These are phyloP conservation scores for Megaustenia siamemsis DNA, from an alignment of 2,888 invertebrate species.

Conservation along the genomic window DNA sequence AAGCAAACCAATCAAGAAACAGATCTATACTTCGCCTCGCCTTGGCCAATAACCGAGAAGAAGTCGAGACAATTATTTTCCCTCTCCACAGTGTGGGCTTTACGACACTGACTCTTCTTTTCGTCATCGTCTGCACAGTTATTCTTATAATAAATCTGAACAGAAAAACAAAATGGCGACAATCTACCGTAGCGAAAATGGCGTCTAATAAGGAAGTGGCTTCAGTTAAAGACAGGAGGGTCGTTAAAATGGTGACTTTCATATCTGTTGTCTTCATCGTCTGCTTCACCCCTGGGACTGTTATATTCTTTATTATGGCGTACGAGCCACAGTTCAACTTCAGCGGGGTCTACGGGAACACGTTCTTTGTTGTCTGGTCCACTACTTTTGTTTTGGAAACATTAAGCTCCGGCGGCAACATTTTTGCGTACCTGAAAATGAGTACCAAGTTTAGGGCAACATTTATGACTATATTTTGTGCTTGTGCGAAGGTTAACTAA, in stretches of 20 bases:
- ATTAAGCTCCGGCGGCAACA: constrained; percentile 11
- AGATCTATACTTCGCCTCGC: background rate
- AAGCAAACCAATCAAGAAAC: background rate
- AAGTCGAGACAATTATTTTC: background rate
- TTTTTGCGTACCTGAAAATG: constrained; percentile 21
- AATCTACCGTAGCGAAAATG: background rate
- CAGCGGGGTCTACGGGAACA: background rate
- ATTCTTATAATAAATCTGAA: background rate
- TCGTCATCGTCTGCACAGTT: constrained; percentile 20
- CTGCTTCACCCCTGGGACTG: background rate
- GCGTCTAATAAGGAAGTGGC: background rate
- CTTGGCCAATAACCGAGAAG: background rate
- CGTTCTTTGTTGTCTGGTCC: background rate
- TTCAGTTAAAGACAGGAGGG: background rate
- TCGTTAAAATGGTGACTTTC: constrained; percentile 20
- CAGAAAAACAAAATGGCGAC: constrained; percentile 36
- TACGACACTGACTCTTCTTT: background rate
- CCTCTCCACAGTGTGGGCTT: constrained; percentile 8
- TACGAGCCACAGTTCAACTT: constrained; percentile 34
- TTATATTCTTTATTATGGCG: constrained; percentile 3
- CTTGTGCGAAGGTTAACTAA: no score
- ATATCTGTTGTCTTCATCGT: constrained; percentile 9
- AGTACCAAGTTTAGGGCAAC: constrained; percentile 22
- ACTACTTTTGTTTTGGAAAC: background rate
- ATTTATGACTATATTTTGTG: background rate